Evolutionary conservation across 2,888 invertebrate species (phyloP), one percentile per base, ranked within the genome.

Genomic region (Drosophila pseudotakahashii): DNA sequence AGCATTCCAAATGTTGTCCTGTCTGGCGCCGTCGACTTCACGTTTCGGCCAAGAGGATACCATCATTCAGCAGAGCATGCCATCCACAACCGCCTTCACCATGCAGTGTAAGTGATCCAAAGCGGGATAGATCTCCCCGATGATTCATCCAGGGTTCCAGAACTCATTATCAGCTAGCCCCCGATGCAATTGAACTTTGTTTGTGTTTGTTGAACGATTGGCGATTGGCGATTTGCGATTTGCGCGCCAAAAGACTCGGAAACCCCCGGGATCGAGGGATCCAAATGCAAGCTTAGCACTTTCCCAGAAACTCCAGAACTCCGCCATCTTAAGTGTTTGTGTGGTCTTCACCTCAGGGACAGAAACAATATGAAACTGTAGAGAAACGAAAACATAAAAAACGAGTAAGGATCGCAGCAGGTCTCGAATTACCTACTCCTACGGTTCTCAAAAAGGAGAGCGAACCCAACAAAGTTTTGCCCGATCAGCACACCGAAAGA

Each of bases 1-100:
- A 57, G 57, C 54, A 68, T 47, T 66, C 73, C 79, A 89, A 81
- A 92, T 92, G 92, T 92, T 92, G 92, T 92, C 92, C 90, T 92
- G 92, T 89, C 85, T 92, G 90, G 90, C 92, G 89, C 92, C 91
- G 87, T 90, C 92, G 89, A 91, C 92, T 85, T 90, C 92, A 85
- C 92, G 92, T 90, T 92, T 92, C 89, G 92, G 92, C 90, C 92
- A 91, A 91, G 92, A 92, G 90, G 91, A 92, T 90, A 91, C 89
- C 77, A 91, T 89, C 82, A 91, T 90, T 73, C 89, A 90, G 83
- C 90, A 91, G 86, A 92, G 89, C 84, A 92, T 92, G 92, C 92
- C 92, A 89, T 91, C 92, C 79, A 89, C 92, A 79, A 89, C 92
- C 90, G 91, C 92, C 80, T 92, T 92, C 82, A 90, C 92, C 81